Base-by-base conservation (phyloP, 2,888 invertebrate genomes). In the Epirrita christyi region DNA sequence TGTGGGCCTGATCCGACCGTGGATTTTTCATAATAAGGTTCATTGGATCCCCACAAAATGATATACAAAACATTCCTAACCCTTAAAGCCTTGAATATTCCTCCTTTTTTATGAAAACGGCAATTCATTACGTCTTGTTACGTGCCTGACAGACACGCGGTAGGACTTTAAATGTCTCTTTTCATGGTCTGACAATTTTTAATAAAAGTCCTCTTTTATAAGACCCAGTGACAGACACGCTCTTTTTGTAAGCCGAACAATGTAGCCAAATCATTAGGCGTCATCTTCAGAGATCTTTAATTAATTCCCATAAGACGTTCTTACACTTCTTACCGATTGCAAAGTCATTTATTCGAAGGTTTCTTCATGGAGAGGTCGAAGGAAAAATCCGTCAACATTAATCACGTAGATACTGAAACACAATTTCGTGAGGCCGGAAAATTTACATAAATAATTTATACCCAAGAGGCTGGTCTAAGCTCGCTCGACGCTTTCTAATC, bases 401-500 rank as follows among this genome's bases (percentile, higher is more conserved):
- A 90, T 91, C 89, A 90, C 78, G 79, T 83, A 78, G 80, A 85
- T 83, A 76, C 86, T 85, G 85, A 88, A 89, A 88, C 83, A 88
- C 81, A 84, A 89, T 88, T 87, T 83, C 79, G 82, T 83, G 77
- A 79, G 82, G 84, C 81, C 83, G 81, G 86, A 85, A 81, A 85
- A 89, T 88, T 89, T 86, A 88, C 88, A 89, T 90, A 88, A 86
- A 85, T 90, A 90, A 89, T 90, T 86, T 89, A 87, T 86, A 83
- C 88, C 79, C 88, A 72, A 75, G 86, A 82, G 86, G 75, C 77
- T 70, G 66, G 64, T 41, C 57, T 50, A 42, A 44, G 66, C 69
- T 61, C 63, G 71, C 63, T 75, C 69, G 64, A 61, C 68, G 70
- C 75, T 78, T 78, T 80, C 77, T 85, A 82, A 85, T 81, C 80